Base-by-base conservation (phyloP, 2,888 invertebrate genomes). In the Leucoptera coffeella region DNA sequence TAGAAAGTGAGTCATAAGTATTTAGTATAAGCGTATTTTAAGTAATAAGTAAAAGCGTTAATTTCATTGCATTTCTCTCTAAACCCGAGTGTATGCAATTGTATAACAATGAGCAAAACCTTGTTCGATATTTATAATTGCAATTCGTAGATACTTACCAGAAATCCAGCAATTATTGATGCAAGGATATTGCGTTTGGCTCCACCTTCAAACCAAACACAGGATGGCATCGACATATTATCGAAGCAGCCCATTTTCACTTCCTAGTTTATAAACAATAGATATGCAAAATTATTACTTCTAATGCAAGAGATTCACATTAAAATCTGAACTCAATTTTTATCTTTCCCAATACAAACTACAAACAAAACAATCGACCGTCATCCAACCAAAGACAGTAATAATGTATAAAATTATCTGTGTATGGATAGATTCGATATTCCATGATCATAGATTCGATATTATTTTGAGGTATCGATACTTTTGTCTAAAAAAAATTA, bases 181-280 rank as follows among this genome's bases (percentile, higher is more conserved):
- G 89, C 84, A 29, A 92, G 60, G 21, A 86, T 80, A 61, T 96
- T 97, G 39, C 93, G 75, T 46, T 83, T 85, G 36, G 90, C 87
- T 10, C 86, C 85, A 37, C 82, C 77, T 44, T 93, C 91, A 37
- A 90, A 82, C 79, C 89, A 90, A 39, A 90, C 79, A 55, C 86
- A 87, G 10, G 78, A 74, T 2, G 82, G 82, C 44, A 87, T 69
- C 30, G 77, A 78, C 28, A 87, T 52, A 57, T 84, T 86, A 42
- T 90, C 90, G 25, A 87, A 71, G 44, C 84, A 78, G 39, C 77
- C 60, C 78, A 78, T 78, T 2, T 3, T 22, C 3, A 19, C 8
- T 19, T n/a, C 3, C 8, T n/a, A 19, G 4, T 19, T 2, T 19
- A 8, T 4, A n/a, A 3, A 19, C 19, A 8, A n/a, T n/a, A n/a